A percentile compares a stretch with the other conserved stretches of the same genome.
Conservation (phyloP, 2,888 invertebrate species). For the Macropis europaea region DNA sequence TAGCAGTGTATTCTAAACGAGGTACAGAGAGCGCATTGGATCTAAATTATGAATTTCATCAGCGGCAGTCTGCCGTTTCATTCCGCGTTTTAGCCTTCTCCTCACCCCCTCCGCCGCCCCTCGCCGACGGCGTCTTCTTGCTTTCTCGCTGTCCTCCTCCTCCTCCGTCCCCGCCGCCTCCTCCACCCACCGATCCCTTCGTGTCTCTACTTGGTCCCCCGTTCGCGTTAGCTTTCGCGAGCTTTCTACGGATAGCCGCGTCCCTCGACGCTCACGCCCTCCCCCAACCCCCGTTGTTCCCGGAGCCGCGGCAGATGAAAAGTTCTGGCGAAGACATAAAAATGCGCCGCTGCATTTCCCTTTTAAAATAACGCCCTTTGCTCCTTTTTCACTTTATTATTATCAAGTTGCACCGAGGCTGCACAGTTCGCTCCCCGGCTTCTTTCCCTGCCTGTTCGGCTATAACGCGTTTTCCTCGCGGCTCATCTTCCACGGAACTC, state of each 20-base stretch:
- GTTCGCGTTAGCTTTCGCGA: conserved; percentile 52
- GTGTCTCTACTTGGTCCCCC: conserved; percentile 45
- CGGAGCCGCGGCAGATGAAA: conserved; percentile 68
- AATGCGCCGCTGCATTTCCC: conserved; percentile 80
- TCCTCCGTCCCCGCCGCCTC: conserved; percentile 42
- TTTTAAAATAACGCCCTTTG: conserved; percentile 79
- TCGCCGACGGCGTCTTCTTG: too few species aligned
- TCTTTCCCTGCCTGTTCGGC: conserved; percentile 47
- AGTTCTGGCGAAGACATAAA: conserved; percentile 79
- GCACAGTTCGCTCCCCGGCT: conserved; percentile 42
- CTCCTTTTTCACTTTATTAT: conserved; percentile 79
- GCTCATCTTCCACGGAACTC: conserved; percentile 57
- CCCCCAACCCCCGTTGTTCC: conserved; percentile 55
- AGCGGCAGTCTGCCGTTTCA: conserved; percentile 79
- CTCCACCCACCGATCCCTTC: conserved; percentile 31
- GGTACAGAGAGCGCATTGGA: conserved; percentile 79
- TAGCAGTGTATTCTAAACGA: conserved; percentile 80
- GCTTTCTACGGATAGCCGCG: conserved; percentile 51
- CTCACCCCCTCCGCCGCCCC: conserved; percentile 2
- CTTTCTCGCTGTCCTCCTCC: conserved; percentile 27
- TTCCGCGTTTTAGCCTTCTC: conserved; percentile 73
- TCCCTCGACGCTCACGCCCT: conserved; percentile 23
- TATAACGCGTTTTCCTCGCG: conserved; percentile 48
- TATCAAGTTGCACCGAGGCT: conserved; percentile 77
- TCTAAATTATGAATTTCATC: conserved; percentile 81